These are phyloP conservation scores for Eleutherodactylus coqui DNA, from an alignment of 2,797 vertebrate species.

Conservation along the genomic window DNA sequence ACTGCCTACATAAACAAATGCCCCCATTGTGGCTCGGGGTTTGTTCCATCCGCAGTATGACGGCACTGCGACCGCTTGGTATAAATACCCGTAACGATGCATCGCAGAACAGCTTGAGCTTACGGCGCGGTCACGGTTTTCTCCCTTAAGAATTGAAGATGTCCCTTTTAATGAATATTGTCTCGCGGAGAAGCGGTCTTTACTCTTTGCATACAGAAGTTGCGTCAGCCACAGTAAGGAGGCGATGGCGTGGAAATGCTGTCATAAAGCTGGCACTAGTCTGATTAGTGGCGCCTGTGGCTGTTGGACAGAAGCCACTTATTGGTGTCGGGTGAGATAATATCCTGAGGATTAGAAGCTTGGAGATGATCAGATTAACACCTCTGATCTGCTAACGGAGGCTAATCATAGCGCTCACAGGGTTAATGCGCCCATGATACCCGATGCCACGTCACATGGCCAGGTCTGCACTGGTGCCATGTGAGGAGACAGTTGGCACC, in stretches of 20 bases:
- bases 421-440: constrained; percentile 24
- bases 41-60: no score
- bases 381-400: constrained; percentile 21
- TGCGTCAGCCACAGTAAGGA: background rate
- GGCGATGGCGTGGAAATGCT: background rate
- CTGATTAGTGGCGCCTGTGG: background rate
- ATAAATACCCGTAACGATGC: no score
- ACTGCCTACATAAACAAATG: no score
- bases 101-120: no score
- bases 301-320: background rate
- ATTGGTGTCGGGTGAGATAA: constrained; percentile 31
- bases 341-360: constrained; percentile 30
- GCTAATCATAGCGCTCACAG: background rate
- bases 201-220: background rate
- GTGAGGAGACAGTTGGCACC: background rate
- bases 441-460: background rate
- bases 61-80: no score
- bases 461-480: background rate
- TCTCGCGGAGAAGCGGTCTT: no score
- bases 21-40: no score
- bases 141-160: no score
- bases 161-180: no score
- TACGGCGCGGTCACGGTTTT: no score
- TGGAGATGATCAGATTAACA: constrained; percentile 41
- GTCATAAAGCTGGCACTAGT: background rate